phyloP scores from a whole-genome alignment of 2,113 vertebrate species.

The Puffinus mauretanicus region DNA sequence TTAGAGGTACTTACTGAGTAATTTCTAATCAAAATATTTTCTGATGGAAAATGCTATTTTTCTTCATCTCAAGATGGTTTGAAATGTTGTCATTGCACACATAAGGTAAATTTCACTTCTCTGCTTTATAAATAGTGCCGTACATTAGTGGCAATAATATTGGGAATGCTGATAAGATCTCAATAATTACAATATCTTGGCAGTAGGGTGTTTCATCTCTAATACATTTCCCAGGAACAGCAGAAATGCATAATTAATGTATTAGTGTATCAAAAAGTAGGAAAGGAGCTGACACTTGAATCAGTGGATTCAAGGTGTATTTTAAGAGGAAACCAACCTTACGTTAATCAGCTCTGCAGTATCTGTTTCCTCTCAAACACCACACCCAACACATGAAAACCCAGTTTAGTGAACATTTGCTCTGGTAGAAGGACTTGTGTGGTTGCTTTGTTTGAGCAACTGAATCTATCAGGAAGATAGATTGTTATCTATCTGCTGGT shows the following conservation, averaged over 20 bases:
- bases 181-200: not conserved
- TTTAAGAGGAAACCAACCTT: not conserved
- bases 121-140: not conserved
- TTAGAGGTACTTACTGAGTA: not conserved
- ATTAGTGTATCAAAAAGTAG: not conserved
- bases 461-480: not conserved
- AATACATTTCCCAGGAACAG: not conserved
- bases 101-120: not conserved
- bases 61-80: not conserved
- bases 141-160: not conserved
- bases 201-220: not conserved
- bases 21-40: not conserved
- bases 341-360: not conserved
- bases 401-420: not conserved
- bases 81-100: not conserved
- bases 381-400: not conserved
- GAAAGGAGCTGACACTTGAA: not conserved
- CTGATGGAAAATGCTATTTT: not conserved
- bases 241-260: not conserved
- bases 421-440: not conserved
- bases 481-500: too few relatives aligned
- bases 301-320: not conserved
- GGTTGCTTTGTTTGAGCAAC: not conserved
- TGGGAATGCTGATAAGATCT: not conserved
- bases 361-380: not conserved